Evolutionary conservation across 2,888 invertebrate species (phyloP).

Genomic region (Drosophila hamatofila): DNA sequence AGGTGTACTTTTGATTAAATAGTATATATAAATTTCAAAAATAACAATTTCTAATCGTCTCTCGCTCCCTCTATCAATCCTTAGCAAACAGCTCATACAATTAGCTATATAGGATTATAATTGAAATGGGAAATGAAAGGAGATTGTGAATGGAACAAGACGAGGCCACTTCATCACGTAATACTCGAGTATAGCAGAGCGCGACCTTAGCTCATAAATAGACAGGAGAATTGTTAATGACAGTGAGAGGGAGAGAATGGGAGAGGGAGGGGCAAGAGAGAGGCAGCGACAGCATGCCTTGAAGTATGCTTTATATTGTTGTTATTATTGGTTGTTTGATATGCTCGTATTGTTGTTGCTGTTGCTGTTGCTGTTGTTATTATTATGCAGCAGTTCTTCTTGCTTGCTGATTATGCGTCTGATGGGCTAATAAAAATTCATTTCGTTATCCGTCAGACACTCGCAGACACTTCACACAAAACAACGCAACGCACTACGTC

Average conservation of each 20-base stretch:
- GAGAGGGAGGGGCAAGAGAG: not conserved
- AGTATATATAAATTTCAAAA: conserved; percentile 11
- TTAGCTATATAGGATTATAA: conserved; percentile 45
- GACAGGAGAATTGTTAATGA: not conserved
- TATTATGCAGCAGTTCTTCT: conserved; percentile 78
- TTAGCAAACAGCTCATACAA: conserved; percentile 31
- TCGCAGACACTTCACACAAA: conserved; percentile 28
- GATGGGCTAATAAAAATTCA: conserved; percentile 81
- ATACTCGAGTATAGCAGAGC: conserved; percentile 62
- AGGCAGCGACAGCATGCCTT: conserved; percentile 29
- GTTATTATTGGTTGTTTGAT: conserved; percentile 61
- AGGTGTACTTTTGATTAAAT: conserved; percentile 16
- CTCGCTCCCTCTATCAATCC: not conserved
- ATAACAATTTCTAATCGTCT: conserved; percentile 27
- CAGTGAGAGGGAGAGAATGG: not conserved
- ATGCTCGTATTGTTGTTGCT: conserved; percentile 40
- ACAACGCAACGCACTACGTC: conserved; percentile 60
- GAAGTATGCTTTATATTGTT: conserved; percentile 59
- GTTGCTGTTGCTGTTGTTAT: conserved; percentile 50
- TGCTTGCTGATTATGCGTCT: conserved; percentile 57
- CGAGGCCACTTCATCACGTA: conserved; percentile 79
- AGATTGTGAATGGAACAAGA: conserved; percentile 31
- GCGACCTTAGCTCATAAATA: conserved; percentile 37
- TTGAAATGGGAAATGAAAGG: conserved; percentile 30
- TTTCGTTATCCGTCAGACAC: conserved; percentile 54